Evolutionary conservation across 2,113 vertebrate species (phyloP).

Genomic region (Platysternon megacephalum): DNA sequence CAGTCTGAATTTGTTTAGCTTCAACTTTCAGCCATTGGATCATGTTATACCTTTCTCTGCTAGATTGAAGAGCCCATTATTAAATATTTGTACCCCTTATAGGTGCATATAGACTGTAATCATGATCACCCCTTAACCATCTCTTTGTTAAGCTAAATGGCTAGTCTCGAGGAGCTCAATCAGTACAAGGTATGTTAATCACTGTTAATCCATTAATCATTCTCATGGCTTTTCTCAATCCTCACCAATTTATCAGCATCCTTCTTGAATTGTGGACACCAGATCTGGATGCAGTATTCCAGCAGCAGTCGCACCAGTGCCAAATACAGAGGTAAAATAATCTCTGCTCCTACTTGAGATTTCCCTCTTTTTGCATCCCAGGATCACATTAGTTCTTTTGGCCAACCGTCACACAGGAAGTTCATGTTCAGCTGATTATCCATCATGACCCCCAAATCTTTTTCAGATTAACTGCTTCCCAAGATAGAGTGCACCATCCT

Average conservation of each 20-base stretch:
- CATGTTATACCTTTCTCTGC: not conserved
- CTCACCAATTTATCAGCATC: not conserved
- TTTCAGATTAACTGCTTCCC: too few species aligned
- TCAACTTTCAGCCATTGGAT: not conserved
- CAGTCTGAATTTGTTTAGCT: not conserved
- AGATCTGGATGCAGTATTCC: not conserved
- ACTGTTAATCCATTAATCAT: not conserved
- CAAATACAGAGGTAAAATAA: too few species aligned
- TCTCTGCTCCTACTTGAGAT: too few species aligned
- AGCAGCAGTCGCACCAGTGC: not conserved
- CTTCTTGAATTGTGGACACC: not conserved
- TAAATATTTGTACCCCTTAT: not conserved
- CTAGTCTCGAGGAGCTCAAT: not conserved
- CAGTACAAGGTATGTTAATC: not conserved
- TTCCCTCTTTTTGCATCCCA: not conserved
- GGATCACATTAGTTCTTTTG: not conserved
- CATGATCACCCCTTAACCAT: not conserved
- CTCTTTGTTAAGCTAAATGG: not conserved
- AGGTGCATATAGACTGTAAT: not conserved
- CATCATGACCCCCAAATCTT: too few species aligned
- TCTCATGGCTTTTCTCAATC: not conserved
- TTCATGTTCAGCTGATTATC: not conserved
- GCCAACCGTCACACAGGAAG: not conserved
- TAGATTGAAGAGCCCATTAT: not conserved
- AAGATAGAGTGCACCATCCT: too few species aligned